phyloP scores from a whole-genome alignment of 2,888 invertebrate genomes.

The Agrochola litura region DNA sequence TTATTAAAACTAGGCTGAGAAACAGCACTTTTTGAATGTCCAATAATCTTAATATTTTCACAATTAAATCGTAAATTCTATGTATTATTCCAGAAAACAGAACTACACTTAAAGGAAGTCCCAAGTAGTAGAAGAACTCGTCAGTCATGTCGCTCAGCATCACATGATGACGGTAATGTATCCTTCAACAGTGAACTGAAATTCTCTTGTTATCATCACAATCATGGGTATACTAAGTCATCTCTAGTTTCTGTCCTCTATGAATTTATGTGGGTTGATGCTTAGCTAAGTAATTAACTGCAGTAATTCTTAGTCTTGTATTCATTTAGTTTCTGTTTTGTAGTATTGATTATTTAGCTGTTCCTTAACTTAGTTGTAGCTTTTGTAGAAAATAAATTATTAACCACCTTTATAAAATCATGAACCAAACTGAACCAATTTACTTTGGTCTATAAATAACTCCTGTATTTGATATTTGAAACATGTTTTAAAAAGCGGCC shows the following conservation, averaged over 20 bases:
- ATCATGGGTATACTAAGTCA: conserved; percentile 25
- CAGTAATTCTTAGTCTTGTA: not conserved
- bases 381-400: conserved; percentile 4
- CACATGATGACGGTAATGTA: conserved; percentile 84
- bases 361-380: not conserved
- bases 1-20: no score
- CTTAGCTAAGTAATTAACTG: not conserved
- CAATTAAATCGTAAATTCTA: not conserved
- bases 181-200: not conserved
- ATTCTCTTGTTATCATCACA: not conserved
- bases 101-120: conserved; percentile 77
- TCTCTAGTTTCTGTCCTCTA: not conserved
- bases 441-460: no score
- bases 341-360: not conserved
- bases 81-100: conserved; percentile 79
- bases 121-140: conserved; percentile 68
- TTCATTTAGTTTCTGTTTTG: not conserved
- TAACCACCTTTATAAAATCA: not conserved
- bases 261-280: conserved; percentile 19
- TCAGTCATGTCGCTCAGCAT: conserved; percentile 75
- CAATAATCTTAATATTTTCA: not conserved
- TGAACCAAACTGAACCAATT: not conserved
- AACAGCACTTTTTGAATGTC: no score
- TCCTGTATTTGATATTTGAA: not conserved
- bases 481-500: not conserved